A percentile compares a stretch with the other conserved stretches of the same genome.
phyloP scores from a whole-genome alignment of 2,113 vertebrate species.

The Microtus oregoni region DNA sequence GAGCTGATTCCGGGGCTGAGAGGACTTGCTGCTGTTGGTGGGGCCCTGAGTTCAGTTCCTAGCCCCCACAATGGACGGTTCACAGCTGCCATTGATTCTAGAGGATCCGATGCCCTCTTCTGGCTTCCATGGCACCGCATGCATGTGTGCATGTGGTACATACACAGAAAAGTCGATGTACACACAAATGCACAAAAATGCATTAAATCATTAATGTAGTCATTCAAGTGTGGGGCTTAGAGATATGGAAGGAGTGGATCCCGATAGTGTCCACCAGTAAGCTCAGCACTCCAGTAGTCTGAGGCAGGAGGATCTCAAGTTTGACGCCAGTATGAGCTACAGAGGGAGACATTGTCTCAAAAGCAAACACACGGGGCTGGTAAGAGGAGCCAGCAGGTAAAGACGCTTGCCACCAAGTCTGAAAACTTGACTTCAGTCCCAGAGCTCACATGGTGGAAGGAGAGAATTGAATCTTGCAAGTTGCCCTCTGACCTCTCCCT shows the following conservation, averaged over 20 bases:
- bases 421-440: neutral
- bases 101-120: neutral
- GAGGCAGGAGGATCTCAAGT: neutral
- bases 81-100: neutral
- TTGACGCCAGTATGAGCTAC: neutral
- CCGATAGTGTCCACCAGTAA: neutral
- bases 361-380: neutral
- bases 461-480: neutral
- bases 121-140: neutral
- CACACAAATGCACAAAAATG: neutral
- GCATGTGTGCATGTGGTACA: neutral
- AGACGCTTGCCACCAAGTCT: neutral
- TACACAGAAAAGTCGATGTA: neutral
- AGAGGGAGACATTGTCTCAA: no score
- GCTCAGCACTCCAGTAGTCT: neutral
- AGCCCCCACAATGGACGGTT: neutral
- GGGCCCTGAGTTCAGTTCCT: neutral
- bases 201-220: neutral
- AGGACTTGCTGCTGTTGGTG: neutral
- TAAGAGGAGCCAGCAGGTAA: neutral
- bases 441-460: neutral
- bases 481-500: neutral
- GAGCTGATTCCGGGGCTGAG: neutral
- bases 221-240: constrained; percentile 19
- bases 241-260: neutral